Conservation (phyloP, 2,113 vertebrate genomes). For the Hyperoodon ampullatus region DNA sequence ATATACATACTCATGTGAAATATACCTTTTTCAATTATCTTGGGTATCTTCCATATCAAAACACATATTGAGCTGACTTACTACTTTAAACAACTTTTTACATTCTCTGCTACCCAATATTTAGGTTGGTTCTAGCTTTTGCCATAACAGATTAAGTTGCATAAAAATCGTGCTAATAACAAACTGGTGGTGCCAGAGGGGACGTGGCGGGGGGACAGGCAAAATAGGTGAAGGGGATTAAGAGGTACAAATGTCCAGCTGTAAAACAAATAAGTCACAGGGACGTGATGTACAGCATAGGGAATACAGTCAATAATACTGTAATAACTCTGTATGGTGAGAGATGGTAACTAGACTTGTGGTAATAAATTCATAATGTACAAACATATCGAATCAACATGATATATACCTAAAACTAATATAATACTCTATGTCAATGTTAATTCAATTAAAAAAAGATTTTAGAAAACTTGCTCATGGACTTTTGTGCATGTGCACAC, state of each 20-base stretch:
- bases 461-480: not conserved
- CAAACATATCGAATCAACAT: not conserved
- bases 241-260: not conserved
- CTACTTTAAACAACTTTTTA: not conserved
- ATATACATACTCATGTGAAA: not conserved
- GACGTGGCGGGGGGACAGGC: not conserved
- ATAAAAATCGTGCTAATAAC: not conserved
- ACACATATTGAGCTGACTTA: not conserved
- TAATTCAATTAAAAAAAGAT: not conserved
- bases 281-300: fast-evolving
- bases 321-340: not conserved
- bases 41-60: not conserved
- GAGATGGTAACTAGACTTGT: not conserved
- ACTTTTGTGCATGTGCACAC: not conserved
- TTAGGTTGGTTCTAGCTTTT: not conserved
- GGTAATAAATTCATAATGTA: not conserved
- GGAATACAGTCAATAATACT: not conserved
- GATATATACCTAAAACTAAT: not conserved
- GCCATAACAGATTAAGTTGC: not conserved
- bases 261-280: not conserved
- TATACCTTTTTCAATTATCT: not conserved
- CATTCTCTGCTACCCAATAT: not conserved
- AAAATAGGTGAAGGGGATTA: not conserved
- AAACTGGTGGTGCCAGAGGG: not conserved
- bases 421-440: not conserved